These are phyloP conservation scores for Chorisops tibialis DNA, from an alignment of 2,888 invertebrate genomes.

Conservation along the genomic window DNA sequence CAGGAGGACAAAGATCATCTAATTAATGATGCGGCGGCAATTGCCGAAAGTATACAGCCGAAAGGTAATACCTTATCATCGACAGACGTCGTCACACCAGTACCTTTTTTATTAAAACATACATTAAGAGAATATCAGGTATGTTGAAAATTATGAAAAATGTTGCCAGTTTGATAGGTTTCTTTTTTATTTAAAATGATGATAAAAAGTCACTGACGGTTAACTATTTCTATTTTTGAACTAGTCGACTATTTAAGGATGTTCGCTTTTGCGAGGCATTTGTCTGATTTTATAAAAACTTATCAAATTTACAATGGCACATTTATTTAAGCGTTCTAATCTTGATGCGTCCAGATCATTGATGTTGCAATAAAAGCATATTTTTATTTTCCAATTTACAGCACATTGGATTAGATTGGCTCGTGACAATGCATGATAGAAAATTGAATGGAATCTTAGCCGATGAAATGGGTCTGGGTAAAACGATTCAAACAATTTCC, in stretches of 20 bases:
- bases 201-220: constrained; percentile 46
- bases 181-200: constrained; percentile 40
- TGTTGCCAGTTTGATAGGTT: not conserved
- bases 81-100: constrained; percentile 87
- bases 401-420: constrained; percentile 96
- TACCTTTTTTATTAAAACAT: constrained; percentile 90
- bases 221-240: constrained; percentile 48
- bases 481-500: constrained; percentile 96
- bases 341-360: no score
- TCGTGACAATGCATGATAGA: constrained; percentile 93
- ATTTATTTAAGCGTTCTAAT: no score
- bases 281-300: constrained; percentile 44
- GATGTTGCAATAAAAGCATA: no score
- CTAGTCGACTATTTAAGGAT: constrained; percentile 38
- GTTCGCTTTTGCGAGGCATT: constrained; percentile 51
- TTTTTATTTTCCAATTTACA: constrained; percentile 46
- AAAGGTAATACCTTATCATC: constrained; percentile 96
- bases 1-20: constrained; percentile 60
- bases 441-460: constrained; percentile 94
- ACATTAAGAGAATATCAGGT: constrained; percentile 82
- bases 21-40: constrained; percentile 87
- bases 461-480: constrained; percentile 96
- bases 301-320: no score
- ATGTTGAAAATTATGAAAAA: no score
- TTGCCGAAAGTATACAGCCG: constrained; percentile 95